Percentiles rank a stretch among this genome's conserved stretches.
Evolutionary conservation across 92 coral and sea anemone genomes (phyloP).

Genomic region (Heteractis magnifica): DNA sequence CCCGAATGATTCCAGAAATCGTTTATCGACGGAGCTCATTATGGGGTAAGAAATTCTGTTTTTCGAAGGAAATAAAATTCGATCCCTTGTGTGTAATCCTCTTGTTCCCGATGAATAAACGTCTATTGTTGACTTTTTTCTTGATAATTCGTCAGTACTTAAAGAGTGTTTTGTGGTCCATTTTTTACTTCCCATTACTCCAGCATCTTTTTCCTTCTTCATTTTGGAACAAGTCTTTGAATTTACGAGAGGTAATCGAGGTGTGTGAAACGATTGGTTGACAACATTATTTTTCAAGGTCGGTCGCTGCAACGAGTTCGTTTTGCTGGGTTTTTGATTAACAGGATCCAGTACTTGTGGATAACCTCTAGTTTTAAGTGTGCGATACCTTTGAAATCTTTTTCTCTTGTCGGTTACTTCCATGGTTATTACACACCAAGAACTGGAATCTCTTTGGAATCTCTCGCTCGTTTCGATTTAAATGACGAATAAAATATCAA

Average conservation of each 20-base stretch:
- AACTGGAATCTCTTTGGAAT: neutral
- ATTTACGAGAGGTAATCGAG: slow-evolving; percentile 10
- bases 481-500: neutral
- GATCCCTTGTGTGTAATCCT: neutral
- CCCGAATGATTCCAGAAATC: slow-evolving; percentile 1
- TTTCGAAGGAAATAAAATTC: neutral
- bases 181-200: neutral
- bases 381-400: neutral
- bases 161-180: neutral
- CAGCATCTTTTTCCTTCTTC: neutral
- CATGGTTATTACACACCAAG: slow-evolving; percentile 1
- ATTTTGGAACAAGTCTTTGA: neutral
- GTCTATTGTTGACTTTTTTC: neutral
- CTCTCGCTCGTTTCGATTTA: neutral
- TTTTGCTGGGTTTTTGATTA: neutral
- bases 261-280: neutral
- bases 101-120: neutral
- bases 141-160: neutral
- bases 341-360: neutral
- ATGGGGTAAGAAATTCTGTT: slow-evolving; percentile 9
- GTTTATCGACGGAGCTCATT: slow-evolving; percentile 17
- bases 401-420: neutral
- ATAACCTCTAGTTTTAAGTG: neutral
- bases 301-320: neutral
- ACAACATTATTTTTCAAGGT: neutral